Percentiles rank a stretch among this genome's conserved stretches.
Conservation (phyloP, 2,888 invertebrate species). For the Lomographa bimaculata region DNA sequence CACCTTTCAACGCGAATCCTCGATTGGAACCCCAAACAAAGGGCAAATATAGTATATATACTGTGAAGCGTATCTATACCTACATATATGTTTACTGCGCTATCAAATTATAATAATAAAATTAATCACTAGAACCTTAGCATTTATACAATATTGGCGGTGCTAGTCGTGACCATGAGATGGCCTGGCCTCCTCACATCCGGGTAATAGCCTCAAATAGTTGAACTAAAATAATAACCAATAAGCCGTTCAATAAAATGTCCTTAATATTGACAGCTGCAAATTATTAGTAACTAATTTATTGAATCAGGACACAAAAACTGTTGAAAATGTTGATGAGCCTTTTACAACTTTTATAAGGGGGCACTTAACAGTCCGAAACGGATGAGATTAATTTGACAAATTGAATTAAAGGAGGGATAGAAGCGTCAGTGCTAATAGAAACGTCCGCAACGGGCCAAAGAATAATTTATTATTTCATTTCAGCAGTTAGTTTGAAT, state of each 20-base stretch:
- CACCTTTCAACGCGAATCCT: no score
- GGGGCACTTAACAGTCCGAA: slow-evolving; percentile 26
- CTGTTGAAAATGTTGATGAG: slow-evolving; percentile 10
- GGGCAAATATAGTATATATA: no score
- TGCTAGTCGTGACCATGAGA: no score
- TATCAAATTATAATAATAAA: no score
- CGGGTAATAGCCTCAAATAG: no score
- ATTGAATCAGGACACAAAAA: slow-evolving; percentile 5
- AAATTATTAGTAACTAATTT: slow-evolving; percentile 7
- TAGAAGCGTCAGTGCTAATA: slow-evolving; percentile 5
- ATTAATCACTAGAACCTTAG: no score
- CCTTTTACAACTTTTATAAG: slow-evolving; percentile 6
- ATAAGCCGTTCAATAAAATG: neutral
- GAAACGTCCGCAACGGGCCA: slow-evolving; percentile 3
- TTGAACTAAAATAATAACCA: no score
- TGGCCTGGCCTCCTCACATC: no score
- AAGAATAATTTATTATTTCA: slow-evolving; percentile 25
- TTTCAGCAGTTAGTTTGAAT: slow-evolving; percentile 9
- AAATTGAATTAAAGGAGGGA: slow-evolving; percentile 40
- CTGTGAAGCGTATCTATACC: no score
- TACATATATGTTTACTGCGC: no score
- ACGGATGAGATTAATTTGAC: slow-evolving; percentile 43
- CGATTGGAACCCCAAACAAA: no score
- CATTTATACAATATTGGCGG: no score
- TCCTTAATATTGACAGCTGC: neutral